A percentile compares a stretch with the other conserved stretches of the same genome.
Conservation (phyloP, 2,797 vertebrate genomes). For the Alfaro cultratus region DNA sequence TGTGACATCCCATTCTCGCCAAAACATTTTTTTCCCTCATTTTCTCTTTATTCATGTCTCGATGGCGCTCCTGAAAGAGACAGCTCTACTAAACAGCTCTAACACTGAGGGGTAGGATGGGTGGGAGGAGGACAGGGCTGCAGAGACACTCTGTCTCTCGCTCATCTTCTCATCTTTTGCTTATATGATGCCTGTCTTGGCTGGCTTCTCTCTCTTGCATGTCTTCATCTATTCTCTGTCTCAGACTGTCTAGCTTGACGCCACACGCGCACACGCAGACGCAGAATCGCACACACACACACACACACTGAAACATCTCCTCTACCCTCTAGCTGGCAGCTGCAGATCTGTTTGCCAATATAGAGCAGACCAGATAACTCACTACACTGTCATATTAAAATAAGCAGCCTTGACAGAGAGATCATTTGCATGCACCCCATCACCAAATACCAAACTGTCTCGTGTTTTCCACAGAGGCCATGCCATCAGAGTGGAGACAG, state of each 20-base stretch:
- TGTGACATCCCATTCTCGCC: conserved; percentile 82
- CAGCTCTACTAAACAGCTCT: conserved; percentile 76
- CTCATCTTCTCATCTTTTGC: conserved; percentile 60
- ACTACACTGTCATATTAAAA: conserved; percentile 82
- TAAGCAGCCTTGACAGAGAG: conserved; percentile 81
- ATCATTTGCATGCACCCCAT: conserved; percentile 84
- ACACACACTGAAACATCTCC: conserved; percentile 42
- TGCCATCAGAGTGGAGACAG: conserved; percentile 61
- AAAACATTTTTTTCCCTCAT: conserved; percentile 69
- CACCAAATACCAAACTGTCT: conserved; percentile 76
- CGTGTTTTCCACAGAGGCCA: conserved; percentile 70
- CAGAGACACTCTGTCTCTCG: conserved; percentile 55
- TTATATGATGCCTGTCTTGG: conserved; percentile 72
- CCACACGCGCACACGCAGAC: conserved; percentile 37
- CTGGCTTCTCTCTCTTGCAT: conserved; percentile 70
- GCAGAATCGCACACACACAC: conserved; percentile 21
- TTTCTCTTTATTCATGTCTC: conserved; percentile 78
- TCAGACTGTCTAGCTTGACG: conserved; percentile 72
- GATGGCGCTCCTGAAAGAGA: conserved; percentile 74
- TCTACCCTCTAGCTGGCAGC: conserved; percentile 73
- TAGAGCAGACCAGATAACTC: conserved; percentile 79
- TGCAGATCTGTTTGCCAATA: conserved; percentile 79
- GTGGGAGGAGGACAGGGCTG: conserved; percentile 42
- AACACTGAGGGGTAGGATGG: conserved; percentile 51
- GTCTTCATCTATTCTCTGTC: conserved; percentile 79